phyloP scores from a whole-genome alignment of 2,888 invertebrate species.

The Epirrhoe tristata region DNA sequence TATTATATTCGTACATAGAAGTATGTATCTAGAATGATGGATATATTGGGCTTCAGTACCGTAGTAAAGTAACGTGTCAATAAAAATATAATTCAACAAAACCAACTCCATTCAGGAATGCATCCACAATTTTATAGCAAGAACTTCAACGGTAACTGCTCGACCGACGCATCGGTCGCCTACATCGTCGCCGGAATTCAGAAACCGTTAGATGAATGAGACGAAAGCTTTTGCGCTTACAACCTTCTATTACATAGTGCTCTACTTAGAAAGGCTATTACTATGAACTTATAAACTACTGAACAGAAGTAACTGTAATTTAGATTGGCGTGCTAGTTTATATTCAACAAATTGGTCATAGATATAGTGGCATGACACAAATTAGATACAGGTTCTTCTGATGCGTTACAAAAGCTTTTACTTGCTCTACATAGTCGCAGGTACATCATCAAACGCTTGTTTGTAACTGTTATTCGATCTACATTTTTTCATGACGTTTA shows the following conservation, averaged over 20 bases:
- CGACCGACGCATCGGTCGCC: conserved; percentile 32
- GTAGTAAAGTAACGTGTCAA: too few relatives aligned
- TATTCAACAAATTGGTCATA: conserved; percentile 1
- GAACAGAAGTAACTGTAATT: conserved; percentile 24
- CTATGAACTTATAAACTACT: background rate
- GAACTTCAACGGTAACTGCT: conserved; percentile 31
- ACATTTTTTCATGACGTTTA: background rate
- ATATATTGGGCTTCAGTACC: too few relatives aligned
- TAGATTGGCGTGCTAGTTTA: conserved; percentile 11
- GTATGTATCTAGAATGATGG: too few relatives aligned
- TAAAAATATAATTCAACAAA: conserved; percentile 1
- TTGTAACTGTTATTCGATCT: conserved; percentile 4
- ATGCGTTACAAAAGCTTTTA: conserved; percentile 3
- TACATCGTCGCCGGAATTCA: conserved; percentile 43
- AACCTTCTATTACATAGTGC: conserved; percentile 46
- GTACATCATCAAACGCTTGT: background rate
- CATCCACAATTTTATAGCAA: conserved; percentile 55
- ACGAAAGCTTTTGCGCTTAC: conserved; percentile 49
- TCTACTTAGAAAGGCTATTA: conserved; percentile 44
- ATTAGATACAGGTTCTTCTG: background rate
- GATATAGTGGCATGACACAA: background rate
- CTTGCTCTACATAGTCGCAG: background rate
- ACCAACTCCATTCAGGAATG: conserved; percentile 16
- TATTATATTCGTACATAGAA: too few relatives aligned
- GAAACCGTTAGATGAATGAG: conserved; percentile 72